Conservation (phyloP, 2,797 vertebrate species). For the Taenioides sp. region DNA sequence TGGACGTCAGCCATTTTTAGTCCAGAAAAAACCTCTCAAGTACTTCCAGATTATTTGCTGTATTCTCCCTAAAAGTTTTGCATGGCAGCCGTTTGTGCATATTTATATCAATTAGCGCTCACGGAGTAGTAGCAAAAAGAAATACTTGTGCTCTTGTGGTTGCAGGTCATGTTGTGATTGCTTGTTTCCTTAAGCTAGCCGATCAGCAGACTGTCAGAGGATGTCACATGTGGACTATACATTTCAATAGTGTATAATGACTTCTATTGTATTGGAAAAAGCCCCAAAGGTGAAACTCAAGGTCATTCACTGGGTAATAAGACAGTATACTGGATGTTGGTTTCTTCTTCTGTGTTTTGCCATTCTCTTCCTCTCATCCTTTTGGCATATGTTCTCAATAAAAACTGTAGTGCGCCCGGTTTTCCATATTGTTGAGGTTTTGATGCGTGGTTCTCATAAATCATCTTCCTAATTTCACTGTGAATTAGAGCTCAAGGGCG, state of each 20-base stretch:
- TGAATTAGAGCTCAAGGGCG: constrained; percentile 64
- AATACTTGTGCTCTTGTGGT: constrained; percentile 15
- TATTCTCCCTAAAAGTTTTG: constrained; percentile 53
- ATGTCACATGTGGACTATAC: constrained; percentile 13
- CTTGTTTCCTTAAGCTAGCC: constrained; percentile 16
- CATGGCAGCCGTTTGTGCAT: constrained; percentile 24
- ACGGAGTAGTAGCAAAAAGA: constrained; percentile 32
- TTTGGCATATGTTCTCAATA: constrained; percentile 71
- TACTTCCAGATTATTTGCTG: constrained; percentile 77
- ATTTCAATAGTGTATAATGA: constrained; percentile 17
- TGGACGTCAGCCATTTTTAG: constrained; percentile 68
- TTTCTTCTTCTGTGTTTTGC: constrained; percentile 23
- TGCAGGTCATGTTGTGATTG: constrained; percentile 31
- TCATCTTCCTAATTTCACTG: constrained; percentile 73
- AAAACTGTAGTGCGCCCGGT: constrained; percentile 69
- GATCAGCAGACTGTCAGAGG: constrained; percentile 23
- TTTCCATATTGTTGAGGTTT: constrained; percentile 73
- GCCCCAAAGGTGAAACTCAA: constrained; percentile 28
- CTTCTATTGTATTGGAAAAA: constrained; percentile 23
- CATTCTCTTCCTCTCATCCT: constrained; percentile 57
- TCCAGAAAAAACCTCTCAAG: constrained; percentile 71
- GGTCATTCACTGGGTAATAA: constrained; percentile 22
- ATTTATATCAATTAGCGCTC: constrained; percentile 44
- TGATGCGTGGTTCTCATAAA: constrained; percentile 77
- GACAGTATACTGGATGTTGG: constrained; percentile 41